Evolutionary conservation across 2,888 invertebrate species (phyloP), one percentile per base, ranked within the genome.

Genomic region (Aphodius sticticus): DNA sequence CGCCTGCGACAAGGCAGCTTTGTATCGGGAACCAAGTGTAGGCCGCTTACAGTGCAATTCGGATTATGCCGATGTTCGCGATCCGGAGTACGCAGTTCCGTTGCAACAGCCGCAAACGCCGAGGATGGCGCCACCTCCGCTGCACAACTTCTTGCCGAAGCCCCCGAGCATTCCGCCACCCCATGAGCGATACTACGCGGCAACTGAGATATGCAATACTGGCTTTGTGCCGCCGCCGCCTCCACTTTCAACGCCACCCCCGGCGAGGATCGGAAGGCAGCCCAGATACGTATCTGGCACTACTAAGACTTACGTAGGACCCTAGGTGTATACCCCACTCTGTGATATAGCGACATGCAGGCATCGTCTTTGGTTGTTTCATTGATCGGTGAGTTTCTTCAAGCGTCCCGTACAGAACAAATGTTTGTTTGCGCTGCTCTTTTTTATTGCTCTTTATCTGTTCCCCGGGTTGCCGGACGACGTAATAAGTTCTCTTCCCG

Each of bases 151-250:
- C 87, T 91, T 92, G 86, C 92, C 92, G 79, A 91, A 92, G 88
- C 93, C 92, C 83, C 92, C 92, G 78, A 91, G 92, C 82, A 91
- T 92, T 86, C 94, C 94, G 82, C 94, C 94, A 79, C 93, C 93
- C 70, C 92, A 92, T 82, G 93, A 94, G 89, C 92, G 93, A 88
- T 94, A 94, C 90, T 94, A 94, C 89, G 94, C 94, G 83, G 93
- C 94, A 84, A 93, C 93, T 82, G 93, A 94, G 89, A 93, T 94
- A 85, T 91, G 91, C 86, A 91, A 92, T 86, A 85, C 87, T 77
- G 87, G 87, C 77, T 88, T 89, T 82, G 86, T 89, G 36, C 88
- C 88, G 77, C 89, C 89, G 15, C 88, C 89, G 70, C 89, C 89
- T 9, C 89, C 88, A 69, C 81, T 88, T 74, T 86, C 87, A 16